Conservation (phyloP, 2,113 vertebrate genomes). For the Notechis scutatus region DNA sequence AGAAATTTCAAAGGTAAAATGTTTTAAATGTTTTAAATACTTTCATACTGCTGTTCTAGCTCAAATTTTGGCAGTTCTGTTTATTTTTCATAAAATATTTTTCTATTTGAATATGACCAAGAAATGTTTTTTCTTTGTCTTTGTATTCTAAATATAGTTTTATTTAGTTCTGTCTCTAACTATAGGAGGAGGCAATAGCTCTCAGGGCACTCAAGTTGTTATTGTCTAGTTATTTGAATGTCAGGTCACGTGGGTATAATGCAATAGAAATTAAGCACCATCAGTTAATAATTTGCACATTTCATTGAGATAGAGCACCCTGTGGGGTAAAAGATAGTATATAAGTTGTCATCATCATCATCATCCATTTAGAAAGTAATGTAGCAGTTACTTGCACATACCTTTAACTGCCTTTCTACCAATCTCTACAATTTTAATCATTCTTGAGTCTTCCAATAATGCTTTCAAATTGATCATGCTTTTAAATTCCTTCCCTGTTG, state of each 20-base stretch:
- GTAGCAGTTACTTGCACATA: background rate
- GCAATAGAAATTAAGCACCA: background rate
- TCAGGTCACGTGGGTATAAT: background rate
- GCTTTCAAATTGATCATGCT: background rate
- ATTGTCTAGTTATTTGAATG: background rate
- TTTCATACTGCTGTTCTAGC: background rate
- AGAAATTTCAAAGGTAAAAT: slow-evolving; percentile 91
- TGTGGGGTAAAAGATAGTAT: background rate
- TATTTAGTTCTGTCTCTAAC: background rate
- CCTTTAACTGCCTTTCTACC: background rate
- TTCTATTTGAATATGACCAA: background rate
- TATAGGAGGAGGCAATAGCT: background rate
- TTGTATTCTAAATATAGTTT: background rate
- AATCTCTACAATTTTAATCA: background rate
- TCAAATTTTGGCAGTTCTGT: background rate
- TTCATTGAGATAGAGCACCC: background rate
- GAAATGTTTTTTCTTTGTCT: background rate
- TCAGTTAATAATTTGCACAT: background rate
- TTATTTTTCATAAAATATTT: slow-evolving; percentile 12
- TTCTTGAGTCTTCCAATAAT: background rate
- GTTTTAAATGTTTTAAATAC: slow-evolving; percentile 9
- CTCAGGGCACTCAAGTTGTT: background rate
- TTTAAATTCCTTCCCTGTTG: background rate
- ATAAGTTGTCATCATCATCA: background rate
- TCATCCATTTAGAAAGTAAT: background rate